These are phyloP conservation scores for Phalanger gymnotis DNA, from an alignment of 2,797 vertebrate genomes.

Conservation along the genomic window DNA sequence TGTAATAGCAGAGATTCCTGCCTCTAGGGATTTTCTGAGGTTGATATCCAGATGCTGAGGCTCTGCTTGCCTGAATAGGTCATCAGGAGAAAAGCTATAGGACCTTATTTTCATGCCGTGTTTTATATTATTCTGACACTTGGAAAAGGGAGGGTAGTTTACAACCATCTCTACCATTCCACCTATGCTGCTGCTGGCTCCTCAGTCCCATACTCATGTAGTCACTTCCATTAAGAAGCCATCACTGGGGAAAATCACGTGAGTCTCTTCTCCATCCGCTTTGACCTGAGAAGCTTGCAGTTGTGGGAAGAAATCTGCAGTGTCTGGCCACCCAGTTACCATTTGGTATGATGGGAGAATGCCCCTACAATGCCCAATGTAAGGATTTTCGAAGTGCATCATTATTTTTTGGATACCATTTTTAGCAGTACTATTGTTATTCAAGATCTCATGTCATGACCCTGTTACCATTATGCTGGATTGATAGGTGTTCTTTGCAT, in stretches of 20 bases:
- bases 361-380: neutral
- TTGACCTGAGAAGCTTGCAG: neutral
- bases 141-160: neutral
- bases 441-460: neutral
- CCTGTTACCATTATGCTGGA: slow-evolving; percentile 38
- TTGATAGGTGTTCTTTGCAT: neutral
- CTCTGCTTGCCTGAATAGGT: slow-evolving; percentile 19
- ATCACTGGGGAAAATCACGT: neutral
- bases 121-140: slow-evolving; percentile 41
- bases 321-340: neutral
- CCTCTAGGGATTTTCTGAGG: slow-evolving; percentile 49
- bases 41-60: slow-evolving; percentile 17
- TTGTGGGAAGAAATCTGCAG: neutral
- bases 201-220: neutral
- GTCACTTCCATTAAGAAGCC: slow-evolving; percentile 20
- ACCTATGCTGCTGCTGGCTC: neutral
- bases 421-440: slow-evolving; percentile 10
- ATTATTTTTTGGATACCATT: slow-evolving; percentile 1
- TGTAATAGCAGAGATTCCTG: slow-evolving; percentile 44
- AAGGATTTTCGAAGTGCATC: slow-evolving; percentile 17
- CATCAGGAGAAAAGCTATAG: neutral
- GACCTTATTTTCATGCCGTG: slow-evolving; percentile 1
- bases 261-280: neutral
- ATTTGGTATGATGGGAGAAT: slow-evolving; percentile 38
- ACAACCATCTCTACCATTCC: neutral